Evolutionary conservation across 2,888 invertebrate genomes (phyloP), one percentile per base, ranked within the genome.

Genomic region (Noctua fimbriata): DNA sequence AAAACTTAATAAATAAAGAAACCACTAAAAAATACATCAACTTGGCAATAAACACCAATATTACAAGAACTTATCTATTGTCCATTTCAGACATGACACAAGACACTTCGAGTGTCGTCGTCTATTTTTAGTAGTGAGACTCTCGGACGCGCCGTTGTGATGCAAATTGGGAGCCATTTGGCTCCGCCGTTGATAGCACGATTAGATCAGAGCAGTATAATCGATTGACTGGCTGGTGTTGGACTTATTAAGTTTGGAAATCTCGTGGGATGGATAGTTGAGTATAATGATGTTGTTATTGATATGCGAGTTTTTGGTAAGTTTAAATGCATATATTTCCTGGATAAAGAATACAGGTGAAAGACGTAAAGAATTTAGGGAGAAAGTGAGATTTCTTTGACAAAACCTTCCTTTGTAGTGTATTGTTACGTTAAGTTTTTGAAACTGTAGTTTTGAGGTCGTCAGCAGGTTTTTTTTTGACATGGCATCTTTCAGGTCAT

Each of bases 141-240:
- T 66, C 71, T 70, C 76, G 63, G 60, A 66, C 58, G 55, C 47
- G 73, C 21, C 73, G 71, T 89, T 88, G 87, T 88, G 81, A 88
- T 89, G 88, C 79, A 88, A 87, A 88, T 88, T 10, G 65, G 72
- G 71, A 72, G 79, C 83, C 79, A 83, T 87, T 88, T 82, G 79
- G 81, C 79, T 67, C 76, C 66, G 71, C 77, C 79, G 81, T 78
- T 81, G 85, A 88, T 87, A 77, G 87, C 76, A 10, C 83, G 73
- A 88, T 86, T 89, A 89, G 79, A 78, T 85, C 81, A 78, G 73
- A 81, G 82, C 79, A 81, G 82, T 88, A 79, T 87, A 84, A 88
- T 87, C 84, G 79, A 86, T 87, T 80, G 79, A 32, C 75, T 70
- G n/a, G 58, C 63, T 66, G 55, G 69, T 65, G 76, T 69, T 32